Evolutionary conservation across 2,888 invertebrate species (phyloP).

Genomic region (Merodon equestris): DNA sequence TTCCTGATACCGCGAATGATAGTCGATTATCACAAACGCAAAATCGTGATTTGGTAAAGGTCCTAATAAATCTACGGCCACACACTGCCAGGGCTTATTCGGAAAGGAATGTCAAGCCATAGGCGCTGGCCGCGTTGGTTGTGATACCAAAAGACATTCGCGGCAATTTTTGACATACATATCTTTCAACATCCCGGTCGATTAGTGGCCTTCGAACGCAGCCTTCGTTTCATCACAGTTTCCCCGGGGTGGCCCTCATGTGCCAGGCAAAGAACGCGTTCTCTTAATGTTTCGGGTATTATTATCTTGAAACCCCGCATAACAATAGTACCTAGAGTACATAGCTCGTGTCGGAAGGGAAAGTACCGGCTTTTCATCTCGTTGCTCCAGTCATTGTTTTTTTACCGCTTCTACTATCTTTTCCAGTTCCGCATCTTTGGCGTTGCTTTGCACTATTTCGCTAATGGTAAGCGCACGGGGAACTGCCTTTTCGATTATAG

Average conservation of each 20-base stretch:
- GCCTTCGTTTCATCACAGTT: conserved; percentile 33
- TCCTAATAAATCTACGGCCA: conserved; percentile 5
- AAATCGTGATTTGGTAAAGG: too few species aligned
- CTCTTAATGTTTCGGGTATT: conserved; percentile 43
- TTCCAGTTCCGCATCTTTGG: too few species aligned
- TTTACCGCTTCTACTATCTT: too few species aligned
- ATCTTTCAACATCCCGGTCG: conserved; percentile 28
- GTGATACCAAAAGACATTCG: conserved; percentile 16
- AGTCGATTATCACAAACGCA: too few species aligned
- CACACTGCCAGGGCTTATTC: conserved; percentile 2
- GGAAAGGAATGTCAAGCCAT: conserved; percentile 16
- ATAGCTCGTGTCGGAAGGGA: conserved; percentile 39
- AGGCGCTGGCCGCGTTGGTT: background rate
- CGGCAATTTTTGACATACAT: conserved; percentile 17
- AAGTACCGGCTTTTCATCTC: background rate
- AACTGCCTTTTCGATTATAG: conserved; percentile 11
- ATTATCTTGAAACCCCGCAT: conserved; percentile 52
- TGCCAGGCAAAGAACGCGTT: conserved; percentile 66
- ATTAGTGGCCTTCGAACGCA: conserved; percentile 14
- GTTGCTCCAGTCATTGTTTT: background rate
- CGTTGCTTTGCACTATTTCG: conserved; percentile 25
- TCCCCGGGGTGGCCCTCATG: conserved; percentile 34
- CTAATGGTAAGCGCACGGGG: conserved; percentile 22
- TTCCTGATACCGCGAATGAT: conserved; percentile 19
- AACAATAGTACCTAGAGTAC: conserved; percentile 57